Conservation (phyloP, 2,888 invertebrate species). For the Lasioglossum zephyrum region DNA sequence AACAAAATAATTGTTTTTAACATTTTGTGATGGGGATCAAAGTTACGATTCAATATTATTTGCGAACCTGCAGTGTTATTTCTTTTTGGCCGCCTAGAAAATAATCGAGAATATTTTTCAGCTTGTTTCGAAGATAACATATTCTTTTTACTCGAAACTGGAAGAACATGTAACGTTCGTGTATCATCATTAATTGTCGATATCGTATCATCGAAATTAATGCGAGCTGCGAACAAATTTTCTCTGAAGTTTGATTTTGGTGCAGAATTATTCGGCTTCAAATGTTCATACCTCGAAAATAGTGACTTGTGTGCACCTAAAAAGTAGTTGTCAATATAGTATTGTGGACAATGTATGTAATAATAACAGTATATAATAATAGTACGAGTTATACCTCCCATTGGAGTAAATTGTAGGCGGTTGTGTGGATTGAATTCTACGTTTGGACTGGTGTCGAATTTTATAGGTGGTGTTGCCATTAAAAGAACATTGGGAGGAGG, state of each 20-base stretch:
- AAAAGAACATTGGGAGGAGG: slow-evolving; percentile 70
- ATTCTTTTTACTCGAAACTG: slow-evolving; percentile 47
- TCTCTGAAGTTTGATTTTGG: slow-evolving; percentile 58
- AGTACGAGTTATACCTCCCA: slow-evolving; percentile 70
- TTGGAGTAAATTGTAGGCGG: slow-evolving; percentile 77
- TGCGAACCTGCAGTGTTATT: slow-evolving; percentile 56
- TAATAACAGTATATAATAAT: neutral
- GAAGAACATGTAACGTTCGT: slow-evolving; percentile 25
- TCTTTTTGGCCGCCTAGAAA: slow-evolving; percentile 61
- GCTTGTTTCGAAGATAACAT: slow-evolving; percentile 54
- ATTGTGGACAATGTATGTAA: neutral
- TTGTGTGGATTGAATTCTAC: slow-evolving; percentile 67
- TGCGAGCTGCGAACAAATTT: slow-evolving; percentile 66
- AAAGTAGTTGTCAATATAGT: slow-evolving; percentile 35
- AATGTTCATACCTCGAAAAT: slow-evolving; percentile 72
- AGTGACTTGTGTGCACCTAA: slow-evolving; percentile 70
- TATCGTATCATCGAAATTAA: slow-evolving; percentile 71
- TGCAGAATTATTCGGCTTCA: slow-evolving; percentile 43
- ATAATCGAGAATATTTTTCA: slow-evolving; percentile 78
- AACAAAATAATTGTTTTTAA: neutral
- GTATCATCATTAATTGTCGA: slow-evolving; percentile 51
- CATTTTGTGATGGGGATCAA: neutral
- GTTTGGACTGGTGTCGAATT: slow-evolving; percentile 69
- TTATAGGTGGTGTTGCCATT: slow-evolving; percentile 76
- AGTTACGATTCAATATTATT: neutral